Conservation (phyloP, 2,797 vertebrate genomes). For the Potorous gilbertii region DNA sequence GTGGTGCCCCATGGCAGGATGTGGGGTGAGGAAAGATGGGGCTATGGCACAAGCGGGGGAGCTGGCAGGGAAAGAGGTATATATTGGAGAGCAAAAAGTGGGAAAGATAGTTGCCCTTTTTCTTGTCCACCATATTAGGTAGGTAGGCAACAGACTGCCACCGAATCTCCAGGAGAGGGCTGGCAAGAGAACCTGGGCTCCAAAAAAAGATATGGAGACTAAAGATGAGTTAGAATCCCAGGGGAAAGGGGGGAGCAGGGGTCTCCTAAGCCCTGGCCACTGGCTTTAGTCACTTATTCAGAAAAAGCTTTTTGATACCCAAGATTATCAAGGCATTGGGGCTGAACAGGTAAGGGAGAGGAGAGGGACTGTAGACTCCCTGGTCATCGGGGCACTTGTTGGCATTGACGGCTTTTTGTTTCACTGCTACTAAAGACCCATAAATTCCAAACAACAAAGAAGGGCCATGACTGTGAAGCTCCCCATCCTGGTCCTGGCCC, state of each 20-base stretch:
- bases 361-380: neutral
- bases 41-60: neutral
- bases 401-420: neutral
- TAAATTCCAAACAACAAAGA: neutral
- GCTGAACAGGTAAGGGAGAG: neutral
- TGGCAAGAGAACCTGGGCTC: neutral
- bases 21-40: neutral
- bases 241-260: neutral
- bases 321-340: no score
- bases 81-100: neutral
- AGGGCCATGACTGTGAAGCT: neutral
- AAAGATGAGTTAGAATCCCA: neutral
- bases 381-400: neutral
- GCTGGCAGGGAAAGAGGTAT: neutral
- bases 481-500: constrained; percentile 12
- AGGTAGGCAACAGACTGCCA: neutral
- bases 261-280: neutral
- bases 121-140: neutral
- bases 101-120: neutral
- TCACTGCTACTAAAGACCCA: neutral
- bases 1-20: neutral
- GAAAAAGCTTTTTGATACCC: neutral
- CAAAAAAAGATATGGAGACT: neutral
- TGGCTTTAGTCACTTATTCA: neutral
- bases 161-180: neutral